These are phyloP conservation scores for Hylaeus anthracinus DNA, from an alignment of 1,140 invertebrate genomes.

Conservation along the genomic window DNA sequence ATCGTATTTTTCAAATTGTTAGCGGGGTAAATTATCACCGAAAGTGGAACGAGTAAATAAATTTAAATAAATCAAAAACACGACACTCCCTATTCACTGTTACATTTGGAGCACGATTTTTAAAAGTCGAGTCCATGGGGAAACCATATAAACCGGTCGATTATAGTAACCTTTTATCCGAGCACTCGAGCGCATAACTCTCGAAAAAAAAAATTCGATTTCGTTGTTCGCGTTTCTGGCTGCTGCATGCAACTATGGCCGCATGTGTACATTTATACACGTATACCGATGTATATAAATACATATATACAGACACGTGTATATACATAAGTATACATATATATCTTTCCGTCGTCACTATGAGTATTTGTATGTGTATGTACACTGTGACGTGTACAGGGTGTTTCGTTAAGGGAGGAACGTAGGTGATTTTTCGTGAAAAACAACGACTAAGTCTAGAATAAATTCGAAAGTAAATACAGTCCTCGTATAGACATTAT, in stretches of 20 bases:
- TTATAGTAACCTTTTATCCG: conserved; percentile 71
- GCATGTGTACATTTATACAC: conserved; percentile 67
- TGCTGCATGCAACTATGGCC: conserved; percentile 75
- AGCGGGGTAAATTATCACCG: no score
- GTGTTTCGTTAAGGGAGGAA: no score
- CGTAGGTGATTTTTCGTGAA: no score
- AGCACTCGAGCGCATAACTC: conserved; percentile 72
- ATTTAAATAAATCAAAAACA: not conserved
- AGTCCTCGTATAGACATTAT: no score
- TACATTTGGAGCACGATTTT: not conserved
- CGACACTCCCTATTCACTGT: no score
- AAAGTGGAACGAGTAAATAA: not conserved
- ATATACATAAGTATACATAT: not conserved
- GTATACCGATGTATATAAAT: conserved; percentile 34
- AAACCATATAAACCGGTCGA: conserved; percentile 33
- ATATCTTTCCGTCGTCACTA: not conserved
- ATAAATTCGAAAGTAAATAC: no score
- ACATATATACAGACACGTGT: conserved; percentile 28
- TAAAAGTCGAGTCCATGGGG: not conserved
- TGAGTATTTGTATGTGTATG: conserved; percentile 64
- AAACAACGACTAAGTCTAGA: no score
- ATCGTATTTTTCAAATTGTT: not conserved
- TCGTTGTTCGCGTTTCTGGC: conserved; percentile 71
- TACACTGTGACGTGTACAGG: conserved; percentile 25
- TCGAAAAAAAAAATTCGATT: conserved; percentile 74